Percentiles rank a stretch among this genome's conserved stretches.
Conservation (phyloP, 2,888 invertebrate species). For the Hydraecia micacea region DNA sequence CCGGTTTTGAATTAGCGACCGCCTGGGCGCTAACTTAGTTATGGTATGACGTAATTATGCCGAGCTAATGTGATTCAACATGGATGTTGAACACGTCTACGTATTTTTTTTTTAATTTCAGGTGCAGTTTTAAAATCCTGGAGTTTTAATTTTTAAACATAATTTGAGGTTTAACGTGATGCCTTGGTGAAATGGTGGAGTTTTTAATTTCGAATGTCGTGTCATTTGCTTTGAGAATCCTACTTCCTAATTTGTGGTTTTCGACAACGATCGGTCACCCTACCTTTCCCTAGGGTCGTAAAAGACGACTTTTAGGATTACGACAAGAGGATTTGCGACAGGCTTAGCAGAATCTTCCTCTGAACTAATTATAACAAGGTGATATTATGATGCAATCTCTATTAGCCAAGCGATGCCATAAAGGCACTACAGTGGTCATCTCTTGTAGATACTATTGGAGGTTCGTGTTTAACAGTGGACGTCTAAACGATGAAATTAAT, state of each 20-base stretch:
- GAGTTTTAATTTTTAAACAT: background rate
- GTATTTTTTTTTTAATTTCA: background rate
- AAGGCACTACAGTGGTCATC: background rate
- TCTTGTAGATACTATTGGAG: background rate
- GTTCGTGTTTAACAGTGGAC: background rate
- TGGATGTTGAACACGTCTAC: slow-evolving; percentile 26
- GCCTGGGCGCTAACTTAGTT: slow-evolving; percentile 58
- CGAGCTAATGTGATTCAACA: slow-evolving; percentile 47
- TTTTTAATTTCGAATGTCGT: background rate
- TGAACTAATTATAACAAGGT: slow-evolving; percentile 41
- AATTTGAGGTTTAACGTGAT: background rate
- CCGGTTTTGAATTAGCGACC: slow-evolving; percentile 63
- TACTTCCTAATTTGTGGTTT: slow-evolving; percentile 22
- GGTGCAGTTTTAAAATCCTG: slow-evolving; percentile 5
- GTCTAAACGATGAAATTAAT: too few relatives aligned
- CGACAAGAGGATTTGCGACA: slow-evolving; percentile 33
- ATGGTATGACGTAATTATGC: slow-evolving; percentile 58
- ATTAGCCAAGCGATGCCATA: background rate
- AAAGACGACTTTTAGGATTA: slow-evolving; percentile 20
- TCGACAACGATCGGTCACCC: slow-evolving; percentile 21
- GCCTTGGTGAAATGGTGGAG: background rate
- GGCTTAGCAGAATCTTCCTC: background rate
- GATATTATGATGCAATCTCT: slow-evolving; percentile 14
- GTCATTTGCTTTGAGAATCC: background rate
- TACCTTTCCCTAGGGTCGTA: slow-evolving; percentile 20